Conservation (phyloP, 2,113 vertebrate genomes). For the Corapipo altera region DNA sequence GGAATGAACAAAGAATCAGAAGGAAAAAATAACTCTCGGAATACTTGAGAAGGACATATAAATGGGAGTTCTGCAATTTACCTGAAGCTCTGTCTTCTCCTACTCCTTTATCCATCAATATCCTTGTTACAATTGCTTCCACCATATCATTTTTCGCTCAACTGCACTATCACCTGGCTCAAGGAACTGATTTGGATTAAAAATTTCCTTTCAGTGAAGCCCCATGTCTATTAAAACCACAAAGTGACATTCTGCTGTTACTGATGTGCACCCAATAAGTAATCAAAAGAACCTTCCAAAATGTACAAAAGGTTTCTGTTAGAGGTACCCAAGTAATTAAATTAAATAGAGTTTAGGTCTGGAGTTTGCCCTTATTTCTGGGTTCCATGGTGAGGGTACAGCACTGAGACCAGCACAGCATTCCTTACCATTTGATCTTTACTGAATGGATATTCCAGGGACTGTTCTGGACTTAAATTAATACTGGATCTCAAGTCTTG, state of each 20-base stretch:
- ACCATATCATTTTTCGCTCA: not conserved
- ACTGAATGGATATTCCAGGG: not conserved
- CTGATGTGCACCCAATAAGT: not conserved
- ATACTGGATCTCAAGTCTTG: not conserved
- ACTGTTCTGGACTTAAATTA: not conserved
- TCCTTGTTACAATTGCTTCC: not conserved
- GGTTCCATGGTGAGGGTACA: not conserved
- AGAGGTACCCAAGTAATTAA: not conserved
- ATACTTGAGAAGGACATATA: not conserved
- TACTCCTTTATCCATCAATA: not conserved
- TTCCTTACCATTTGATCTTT: slow-evolving; percentile 43
- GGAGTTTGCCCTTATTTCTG: not conserved
- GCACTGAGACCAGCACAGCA: not conserved
- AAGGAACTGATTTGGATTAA: not conserved
- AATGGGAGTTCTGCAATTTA: not conserved
- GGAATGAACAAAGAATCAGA: not conserved
- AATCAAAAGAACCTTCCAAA: not conserved
- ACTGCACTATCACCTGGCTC: not conserved
- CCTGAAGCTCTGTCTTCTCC: not conserved
- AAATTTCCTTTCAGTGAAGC: not conserved
- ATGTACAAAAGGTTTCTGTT: not conserved
- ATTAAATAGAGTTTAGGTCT: not conserved
- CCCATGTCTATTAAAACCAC: not conserved
- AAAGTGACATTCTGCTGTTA: not conserved
- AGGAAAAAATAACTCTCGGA: not conserved